These are phyloP conservation scores for Anguilla anguilla DNA, from an alignment of 2,797 vertebrate species.

Conservation along the genomic window DNA sequence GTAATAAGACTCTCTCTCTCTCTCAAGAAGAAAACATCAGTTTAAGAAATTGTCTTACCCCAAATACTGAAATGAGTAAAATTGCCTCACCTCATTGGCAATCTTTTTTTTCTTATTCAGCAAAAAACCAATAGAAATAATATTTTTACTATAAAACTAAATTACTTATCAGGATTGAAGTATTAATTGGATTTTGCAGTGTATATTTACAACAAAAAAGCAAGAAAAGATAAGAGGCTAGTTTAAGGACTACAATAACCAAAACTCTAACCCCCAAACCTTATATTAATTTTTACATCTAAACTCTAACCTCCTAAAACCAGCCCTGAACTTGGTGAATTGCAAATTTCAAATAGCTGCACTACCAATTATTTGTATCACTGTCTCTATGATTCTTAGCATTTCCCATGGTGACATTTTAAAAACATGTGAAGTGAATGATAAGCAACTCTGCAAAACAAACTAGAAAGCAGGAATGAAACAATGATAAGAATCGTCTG, in stretches of 20 bases:
- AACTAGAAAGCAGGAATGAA: not conserved
- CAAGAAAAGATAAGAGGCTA: not conserved
- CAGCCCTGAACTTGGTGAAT: not conserved
- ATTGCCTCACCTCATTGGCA: no score
- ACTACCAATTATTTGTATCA: not conserved
- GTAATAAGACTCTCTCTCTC: no score
- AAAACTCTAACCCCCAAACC: not conserved
- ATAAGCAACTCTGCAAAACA: not conserved
- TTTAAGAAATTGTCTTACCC: no score
- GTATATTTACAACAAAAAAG: not conserved
- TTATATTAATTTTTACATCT: no score
- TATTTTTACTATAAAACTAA: no score
- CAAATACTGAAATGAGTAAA: no score
- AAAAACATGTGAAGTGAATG: not conserved
- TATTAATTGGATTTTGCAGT: no score
- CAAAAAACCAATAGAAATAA: no score
- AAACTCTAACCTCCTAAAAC: not conserved
- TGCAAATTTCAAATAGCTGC: not conserved
- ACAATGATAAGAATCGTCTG: not conserved
- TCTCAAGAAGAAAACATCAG: no score
- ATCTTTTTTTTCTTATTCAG: no score
- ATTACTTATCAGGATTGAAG: no score
- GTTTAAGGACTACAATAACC: not conserved
- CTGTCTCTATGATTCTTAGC: not conserved
- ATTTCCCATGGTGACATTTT: not conserved